A percentile compares a stretch with the other conserved stretches of the same genome.
phyloP scores from a whole-genome alignment of 1,140 invertebrate species.

The Bilobella aurantiaca region DNA sequence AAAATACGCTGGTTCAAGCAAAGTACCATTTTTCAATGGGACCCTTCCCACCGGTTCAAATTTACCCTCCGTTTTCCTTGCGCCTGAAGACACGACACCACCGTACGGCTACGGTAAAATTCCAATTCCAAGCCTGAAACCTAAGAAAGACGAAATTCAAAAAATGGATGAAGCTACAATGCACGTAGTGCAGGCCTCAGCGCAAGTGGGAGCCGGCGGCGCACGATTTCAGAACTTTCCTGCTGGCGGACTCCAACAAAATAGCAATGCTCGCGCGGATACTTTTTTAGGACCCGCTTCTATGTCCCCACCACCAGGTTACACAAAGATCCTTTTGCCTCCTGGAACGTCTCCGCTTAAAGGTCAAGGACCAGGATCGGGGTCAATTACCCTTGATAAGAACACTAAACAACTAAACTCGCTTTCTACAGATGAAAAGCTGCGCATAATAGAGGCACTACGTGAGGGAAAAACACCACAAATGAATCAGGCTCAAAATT shows the following conservation, averaged over 20 bases:
- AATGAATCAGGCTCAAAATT: neutral
- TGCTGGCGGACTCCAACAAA: too few species aligned
- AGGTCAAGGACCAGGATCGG: neutral
- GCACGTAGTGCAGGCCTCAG: neutral
- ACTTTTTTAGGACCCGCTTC: conserved; percentile 5
- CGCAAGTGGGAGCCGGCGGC: neutral
- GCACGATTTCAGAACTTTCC: too few species aligned
- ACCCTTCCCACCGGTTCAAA: conserved; percentile 21
- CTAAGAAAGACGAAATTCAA: neutral
- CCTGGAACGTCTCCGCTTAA: neutral
- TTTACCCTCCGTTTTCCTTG: conserved; percentile 31
- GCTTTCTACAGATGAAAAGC: conserved; percentile 21
- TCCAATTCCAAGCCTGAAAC: conserved; percentile 31
- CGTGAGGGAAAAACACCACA: conserved; percentile 11
- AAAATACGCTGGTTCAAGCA: conserved; percentile 33
- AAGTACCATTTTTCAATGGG: conserved; percentile 34
- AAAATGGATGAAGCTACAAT: neutral
- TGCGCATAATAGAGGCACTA: conserved; percentile 19
- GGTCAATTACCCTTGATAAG: neutral
- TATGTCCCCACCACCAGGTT: conserved; percentile 16
- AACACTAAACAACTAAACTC: conserved; percentile 16
- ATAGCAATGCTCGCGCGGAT: neutral
- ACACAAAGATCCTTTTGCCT: conserved; percentile 30
- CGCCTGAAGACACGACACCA: conserved; percentile 28
- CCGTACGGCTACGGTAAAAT: conserved; percentile 33